Conservation (phyloP, 1,140 invertebrate species). For the Hirudo medicinalis region DNA sequence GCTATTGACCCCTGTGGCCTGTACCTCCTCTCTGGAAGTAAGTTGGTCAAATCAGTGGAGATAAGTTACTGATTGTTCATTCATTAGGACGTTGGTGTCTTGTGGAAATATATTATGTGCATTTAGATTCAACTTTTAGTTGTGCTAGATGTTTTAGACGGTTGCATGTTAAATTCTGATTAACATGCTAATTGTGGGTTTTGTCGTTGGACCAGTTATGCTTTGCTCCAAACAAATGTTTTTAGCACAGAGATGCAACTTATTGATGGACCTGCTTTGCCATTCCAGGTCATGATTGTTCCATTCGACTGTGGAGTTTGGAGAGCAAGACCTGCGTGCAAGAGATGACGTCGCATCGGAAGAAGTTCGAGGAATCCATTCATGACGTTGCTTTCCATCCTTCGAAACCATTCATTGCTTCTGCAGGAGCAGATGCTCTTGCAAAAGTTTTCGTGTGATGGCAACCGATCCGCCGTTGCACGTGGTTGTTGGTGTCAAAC, state of each 20-base stretch:
- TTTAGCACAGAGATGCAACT: too few species aligned
- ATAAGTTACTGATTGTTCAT: too few species aligned
- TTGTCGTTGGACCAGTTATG: too few species aligned
- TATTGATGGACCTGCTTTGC: too few species aligned
- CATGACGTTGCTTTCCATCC: conserved; percentile 98
- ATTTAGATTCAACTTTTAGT: too few species aligned
- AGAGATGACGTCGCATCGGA: conserved; percentile 96
- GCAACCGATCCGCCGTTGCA: too few species aligned
- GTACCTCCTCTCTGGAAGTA: conserved; percentile 90
- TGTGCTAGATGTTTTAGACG: too few species aligned
- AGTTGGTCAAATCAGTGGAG: conserved; percentile 34
- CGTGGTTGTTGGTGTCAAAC: not conserved
- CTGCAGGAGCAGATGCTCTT: conserved; percentile 90
- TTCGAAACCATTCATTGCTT: conserved; percentile 91
- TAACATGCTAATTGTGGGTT: too few species aligned
- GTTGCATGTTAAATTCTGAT: too few species aligned
- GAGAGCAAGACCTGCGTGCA: conserved; percentile 97
- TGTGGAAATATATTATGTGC: too few species aligned
- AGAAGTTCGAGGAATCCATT: conserved; percentile 98
- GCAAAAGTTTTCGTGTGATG: conserved; percentile 76
- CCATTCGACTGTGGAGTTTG: conserved; percentile 95
- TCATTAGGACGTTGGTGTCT: too few species aligned
- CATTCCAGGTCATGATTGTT: conserved; percentile 80
- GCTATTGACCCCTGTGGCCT: conserved; percentile 95
- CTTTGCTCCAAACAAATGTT: too few species aligned